Evolutionary conservation across 2,113 vertebrate species (phyloP), one percentile per base, ranked within the genome.

Genomic region (Cyprinodon tularosa): DNA sequence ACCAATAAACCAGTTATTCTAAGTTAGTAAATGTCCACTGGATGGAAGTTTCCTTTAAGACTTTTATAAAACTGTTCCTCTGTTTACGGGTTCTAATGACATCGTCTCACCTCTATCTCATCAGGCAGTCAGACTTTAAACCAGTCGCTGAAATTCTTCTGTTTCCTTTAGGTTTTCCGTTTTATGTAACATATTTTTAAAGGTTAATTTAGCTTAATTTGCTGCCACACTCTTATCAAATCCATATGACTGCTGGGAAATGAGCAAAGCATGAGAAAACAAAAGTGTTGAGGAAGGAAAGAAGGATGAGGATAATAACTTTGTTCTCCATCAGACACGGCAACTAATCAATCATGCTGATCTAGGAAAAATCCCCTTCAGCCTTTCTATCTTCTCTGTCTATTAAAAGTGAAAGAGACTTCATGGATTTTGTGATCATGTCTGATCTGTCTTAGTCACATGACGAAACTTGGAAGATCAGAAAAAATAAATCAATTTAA

Each of bases 101-200:
- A 22, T 20, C 65, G 65, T 17, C 29, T 12, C 42, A 42, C 57
- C 38, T 15, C 6, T 11, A 2, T 9, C 6, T 10, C 44, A 29
- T 29, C 29, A 29, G 29, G 29, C 29, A 29, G 29, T 61, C 82
- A 84, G 86, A 88, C 87, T 84, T 88, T 87, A 84, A 81, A 68
- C 85, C 89, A 85, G 90, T 13, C 36, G 29, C 29, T 29, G 29
- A 29, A 29, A 29, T 29, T 29, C 29, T 29, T 29, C 29, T 29
- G 29, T 29, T 29, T 29, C 29, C 29, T 29, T 29, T 29, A 29
- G 29, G 29, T 29, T 29, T 29, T 29, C 29, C 29, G 29, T 29
- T 29, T 29, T 29, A 29, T 29, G 29, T 29, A 29, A 29, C 29
- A 29, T 29, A 29, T 29, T 29, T 29, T 29, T 29, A 29, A 29